A percentile compares a stretch with the other conserved stretches of the same genome.
phyloP scores from a whole-genome alignment of 2,113 vertebrate genomes.

The Smithornis capensis region DNA sequence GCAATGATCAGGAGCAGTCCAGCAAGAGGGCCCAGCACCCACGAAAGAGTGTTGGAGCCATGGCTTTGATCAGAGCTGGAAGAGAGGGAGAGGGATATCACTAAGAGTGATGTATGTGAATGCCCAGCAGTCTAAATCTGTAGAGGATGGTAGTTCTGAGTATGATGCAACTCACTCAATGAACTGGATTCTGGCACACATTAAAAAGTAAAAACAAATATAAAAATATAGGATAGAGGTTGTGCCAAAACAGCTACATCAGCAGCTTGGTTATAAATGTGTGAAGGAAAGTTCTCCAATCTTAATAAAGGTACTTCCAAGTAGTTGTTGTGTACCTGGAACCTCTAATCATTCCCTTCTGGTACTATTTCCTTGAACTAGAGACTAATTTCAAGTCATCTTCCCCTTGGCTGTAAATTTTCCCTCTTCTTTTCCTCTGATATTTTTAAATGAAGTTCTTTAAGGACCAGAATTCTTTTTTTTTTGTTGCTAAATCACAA shows the following conservation, averaged over 20 bases:
- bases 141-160: neutral
- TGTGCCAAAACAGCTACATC: fast-evolving
- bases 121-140: neutral
- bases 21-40: slow-evolving; percentile 23
- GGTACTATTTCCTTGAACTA: neutral
- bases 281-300: neutral
- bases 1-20: slow-evolving; percentile 1
- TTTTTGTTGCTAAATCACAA: neutral
- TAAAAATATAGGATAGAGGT: neutral
- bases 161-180: fast-evolving
- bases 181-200: neutral
- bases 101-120: fast-evolving
- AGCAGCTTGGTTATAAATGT: neutral
- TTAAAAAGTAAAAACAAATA: neutral
- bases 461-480: neutral
- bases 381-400: neutral
- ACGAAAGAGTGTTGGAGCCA: neutral
- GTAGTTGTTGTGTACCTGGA: neutral
- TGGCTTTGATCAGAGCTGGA: slow-evolving; percentile 35
- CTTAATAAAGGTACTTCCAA: neutral
- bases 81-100: neutral
- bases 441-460: neutral
- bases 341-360: neutral
- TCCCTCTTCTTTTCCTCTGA: neutral
- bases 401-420: neutral